A percentile compares a stretch with the other conserved stretches of the same genome.
These are phyloP conservation scores for Pogonognathellus flavescens DNA, from an alignment of 1,140 invertebrate species.

Conservation along the genomic window DNA sequence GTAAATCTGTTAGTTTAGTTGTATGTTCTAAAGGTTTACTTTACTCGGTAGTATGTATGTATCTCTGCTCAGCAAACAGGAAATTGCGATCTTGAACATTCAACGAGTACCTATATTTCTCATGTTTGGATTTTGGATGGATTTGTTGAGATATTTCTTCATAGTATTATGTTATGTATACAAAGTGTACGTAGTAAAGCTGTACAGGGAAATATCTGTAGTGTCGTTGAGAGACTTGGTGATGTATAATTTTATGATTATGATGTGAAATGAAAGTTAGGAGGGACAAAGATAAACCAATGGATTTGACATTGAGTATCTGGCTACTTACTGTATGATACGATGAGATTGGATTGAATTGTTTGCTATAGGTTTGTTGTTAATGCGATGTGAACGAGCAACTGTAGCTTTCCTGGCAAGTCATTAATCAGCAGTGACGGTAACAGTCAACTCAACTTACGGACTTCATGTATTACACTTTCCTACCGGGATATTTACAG, in stretches of 20 bases:
- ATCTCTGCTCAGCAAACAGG: too few relatives aligned
- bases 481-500: neutral
- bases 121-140: too few relatives aligned
- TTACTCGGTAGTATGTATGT: too few relatives aligned
- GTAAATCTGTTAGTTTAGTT: too few relatives aligned
- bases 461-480: slow-evolving; percentile 17
- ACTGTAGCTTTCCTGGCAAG: slow-evolving; percentile 44
- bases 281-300: neutral
- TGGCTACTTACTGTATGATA: neutral
- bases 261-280: neutral
- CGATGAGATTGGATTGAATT: slow-evolving; percentile 35
- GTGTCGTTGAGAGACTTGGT: too few relatives aligned
- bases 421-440: slow-evolving; percentile 58
- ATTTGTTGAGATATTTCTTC: too few relatives aligned
- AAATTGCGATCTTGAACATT: too few relatives aligned
- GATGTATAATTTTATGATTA: neutral
- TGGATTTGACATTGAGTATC: neutral
- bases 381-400: slow-evolving; percentile 56
- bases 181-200: too few relatives aligned
- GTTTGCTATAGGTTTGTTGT: slow-evolving; percentile 40
- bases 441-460: slow-evolving; percentile 45
- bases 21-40: too few relatives aligned
- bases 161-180: too few relatives aligned
- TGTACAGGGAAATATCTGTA: too few relatives aligned
- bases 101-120: too few relatives aligned